Evolutionary conservation across 1,140 invertebrate genomes (phyloP).

Genomic region (Gryllus bimaculatus): DNA sequence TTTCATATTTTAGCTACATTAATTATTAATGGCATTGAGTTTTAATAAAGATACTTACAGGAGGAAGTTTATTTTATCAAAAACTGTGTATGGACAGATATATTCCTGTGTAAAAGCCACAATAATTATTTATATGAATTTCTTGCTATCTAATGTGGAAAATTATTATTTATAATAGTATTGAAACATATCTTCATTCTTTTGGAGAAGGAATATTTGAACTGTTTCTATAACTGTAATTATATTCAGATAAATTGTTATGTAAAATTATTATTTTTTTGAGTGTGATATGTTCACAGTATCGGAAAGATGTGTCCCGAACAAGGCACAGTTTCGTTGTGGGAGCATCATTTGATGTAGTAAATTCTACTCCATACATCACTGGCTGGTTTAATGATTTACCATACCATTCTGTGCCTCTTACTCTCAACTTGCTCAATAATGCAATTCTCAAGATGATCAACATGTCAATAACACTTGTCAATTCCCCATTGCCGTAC

Average conservation of each 20-base stretch:
- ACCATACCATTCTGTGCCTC: conserved; percentile 37
- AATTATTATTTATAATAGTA: neutral
- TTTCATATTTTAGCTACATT: too few relatives aligned
- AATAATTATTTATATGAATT: too few relatives aligned
- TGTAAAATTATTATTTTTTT: neutral
- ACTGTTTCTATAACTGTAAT: neutral
- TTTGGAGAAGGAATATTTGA: neutral
- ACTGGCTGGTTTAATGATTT: conserved; percentile 18
- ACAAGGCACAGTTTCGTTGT: conserved; percentile 15
- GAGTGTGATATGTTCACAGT: neutral
- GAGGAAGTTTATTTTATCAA: too few relatives aligned
- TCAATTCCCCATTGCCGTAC: conserved; percentile 50
- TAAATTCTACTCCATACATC: neutral
- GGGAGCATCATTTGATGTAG: conserved; percentile 12
- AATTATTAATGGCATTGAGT: too few relatives aligned
- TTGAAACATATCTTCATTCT: neutral
- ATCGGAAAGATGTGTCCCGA: neutral
- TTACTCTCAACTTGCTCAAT: conserved; percentile 35
- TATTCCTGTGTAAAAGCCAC: too few relatives aligned
- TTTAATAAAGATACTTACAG: too few relatives aligned
- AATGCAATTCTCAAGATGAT: conserved; percentile 34
- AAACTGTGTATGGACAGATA: too few relatives aligned
- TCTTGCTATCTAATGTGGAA: too few relatives aligned
- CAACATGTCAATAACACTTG: conserved; percentile 26
- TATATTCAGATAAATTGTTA: neutral